Evolutionary conservation across 2,797 vertebrate species (phyloP).

Genomic region (Vireo griseus): DNA sequence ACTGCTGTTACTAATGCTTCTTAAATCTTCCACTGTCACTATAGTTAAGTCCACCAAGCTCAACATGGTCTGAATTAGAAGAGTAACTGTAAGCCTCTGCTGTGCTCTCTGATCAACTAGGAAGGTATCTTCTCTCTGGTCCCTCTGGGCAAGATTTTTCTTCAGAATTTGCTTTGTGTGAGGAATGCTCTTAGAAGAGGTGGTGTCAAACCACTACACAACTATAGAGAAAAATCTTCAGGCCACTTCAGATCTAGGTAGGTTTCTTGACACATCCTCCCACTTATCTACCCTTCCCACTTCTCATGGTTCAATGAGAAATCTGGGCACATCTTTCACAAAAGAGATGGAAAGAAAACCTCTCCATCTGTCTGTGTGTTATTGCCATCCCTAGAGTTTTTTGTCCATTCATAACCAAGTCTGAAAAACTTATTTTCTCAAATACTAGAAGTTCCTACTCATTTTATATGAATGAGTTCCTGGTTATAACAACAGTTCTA

Average conservation of each 20-base stretch:
- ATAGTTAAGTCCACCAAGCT: background rate
- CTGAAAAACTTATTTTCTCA: background rate
- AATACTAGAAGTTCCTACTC: background rate
- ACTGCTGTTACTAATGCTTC: background rate
- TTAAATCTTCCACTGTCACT: background rate
- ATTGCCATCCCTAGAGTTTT: background rate
- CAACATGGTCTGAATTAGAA: background rate
- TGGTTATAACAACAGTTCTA: accelerated
- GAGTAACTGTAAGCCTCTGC: background rate
- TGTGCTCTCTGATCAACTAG: background rate
- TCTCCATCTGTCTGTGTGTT: background rate
- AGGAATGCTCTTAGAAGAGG: background rate
- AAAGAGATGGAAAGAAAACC: background rate
- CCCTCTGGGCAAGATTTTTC: background rate
- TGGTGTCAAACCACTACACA: background rate
- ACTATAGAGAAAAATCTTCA: background rate
- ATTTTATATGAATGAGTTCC: background rate
- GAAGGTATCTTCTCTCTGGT: background rate
- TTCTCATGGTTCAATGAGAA: background rate
- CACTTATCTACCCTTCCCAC: background rate
- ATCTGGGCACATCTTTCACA: background rate
- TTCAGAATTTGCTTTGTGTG: background rate
- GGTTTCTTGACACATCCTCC: background rate
- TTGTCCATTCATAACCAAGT: background rate
- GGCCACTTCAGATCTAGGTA: background rate